A percentile compares a stretch with the other conserved stretches of the same genome.
Conservation (phyloP, 2,797 vertebrate genomes). For the Nothura maculosa region DNA sequence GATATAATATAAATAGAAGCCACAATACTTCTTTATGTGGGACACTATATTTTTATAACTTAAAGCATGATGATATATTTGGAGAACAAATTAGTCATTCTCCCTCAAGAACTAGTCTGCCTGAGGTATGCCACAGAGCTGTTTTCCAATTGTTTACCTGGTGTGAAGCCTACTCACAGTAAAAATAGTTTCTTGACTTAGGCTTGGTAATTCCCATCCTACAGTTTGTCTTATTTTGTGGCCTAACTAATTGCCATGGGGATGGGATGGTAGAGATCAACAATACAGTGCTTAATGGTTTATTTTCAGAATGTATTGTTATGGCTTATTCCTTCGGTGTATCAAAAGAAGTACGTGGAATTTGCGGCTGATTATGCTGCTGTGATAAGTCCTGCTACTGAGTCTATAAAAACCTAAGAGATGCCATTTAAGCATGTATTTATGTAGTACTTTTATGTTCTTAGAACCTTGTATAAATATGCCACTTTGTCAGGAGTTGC, state of each 20-base stretch:
- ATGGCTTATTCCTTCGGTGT: neutral
- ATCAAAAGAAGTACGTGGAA: neutral
- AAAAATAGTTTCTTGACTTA: constrained; percentile 61
- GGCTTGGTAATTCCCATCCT: constrained; percentile 28
- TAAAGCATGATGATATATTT: constrained; percentile 62
- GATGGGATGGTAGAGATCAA: neutral
- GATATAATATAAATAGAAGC: constrained; percentile 65
- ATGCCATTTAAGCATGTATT: neutral
- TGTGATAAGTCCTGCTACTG: neutral
- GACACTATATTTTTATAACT: constrained; percentile 61
- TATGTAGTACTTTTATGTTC: neutral
- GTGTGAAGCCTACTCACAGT: constrained; percentile 17
- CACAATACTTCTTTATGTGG: constrained; percentile 58
- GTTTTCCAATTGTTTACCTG: constrained; percentile 72
- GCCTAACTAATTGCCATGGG: neutral
- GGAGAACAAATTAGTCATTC: constrained; percentile 72
- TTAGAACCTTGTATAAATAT: neutral
- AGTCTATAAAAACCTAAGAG: neutral
- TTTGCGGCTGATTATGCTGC: neutral
- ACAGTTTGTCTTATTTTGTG: neutral
- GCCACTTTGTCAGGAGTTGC: neutral
- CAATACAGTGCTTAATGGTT: neutral
- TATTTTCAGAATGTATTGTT: neutral
- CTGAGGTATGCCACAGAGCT: constrained; percentile 71
- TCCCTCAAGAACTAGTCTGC: constrained; percentile 61